A percentile compares a stretch with the other conserved stretches of the same genome.
phyloP scores from a whole-genome alignment of 1,140 invertebrate species.

The Calliopsis andreniformis region DNA sequence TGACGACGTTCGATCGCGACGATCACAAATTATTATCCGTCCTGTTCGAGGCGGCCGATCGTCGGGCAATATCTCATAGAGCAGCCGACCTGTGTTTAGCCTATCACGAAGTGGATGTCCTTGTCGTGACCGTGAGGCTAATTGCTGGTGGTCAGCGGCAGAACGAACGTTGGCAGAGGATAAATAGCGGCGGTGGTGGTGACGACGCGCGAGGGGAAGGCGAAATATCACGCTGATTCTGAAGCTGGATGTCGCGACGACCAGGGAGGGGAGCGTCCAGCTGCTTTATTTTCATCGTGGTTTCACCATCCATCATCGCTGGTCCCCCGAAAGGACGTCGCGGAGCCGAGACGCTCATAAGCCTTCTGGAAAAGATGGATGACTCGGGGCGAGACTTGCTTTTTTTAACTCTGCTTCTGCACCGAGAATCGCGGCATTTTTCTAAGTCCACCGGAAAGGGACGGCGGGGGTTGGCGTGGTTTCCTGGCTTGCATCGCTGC shows the following conservation, averaged over 20 bases:
- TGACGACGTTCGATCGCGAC: conserved; percentile 47
- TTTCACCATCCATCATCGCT: conserved; percentile 65
- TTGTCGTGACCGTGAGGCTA: conserved; percentile 76
- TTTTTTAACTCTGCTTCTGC: conserved; percentile 47
- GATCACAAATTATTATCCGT: conserved; percentile 75
- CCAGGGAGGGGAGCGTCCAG: not conserved
- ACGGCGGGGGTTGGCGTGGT: no score
- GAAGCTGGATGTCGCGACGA: conserved; percentile 57
- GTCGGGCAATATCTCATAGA: conserved; percentile 70
- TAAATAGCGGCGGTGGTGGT: conserved; percentile 53
- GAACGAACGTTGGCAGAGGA: conserved; percentile 51
- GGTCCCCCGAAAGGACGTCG: conserved; percentile 48
- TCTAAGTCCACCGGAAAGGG: not conserved
- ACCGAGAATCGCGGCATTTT: not conserved
- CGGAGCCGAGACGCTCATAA: conserved; percentile 36
- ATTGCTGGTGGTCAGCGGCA: conserved; percentile 72
- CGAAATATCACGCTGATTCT: conserved; percentile 61
- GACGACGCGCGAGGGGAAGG: conserved; percentile 38
- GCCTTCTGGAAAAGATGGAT: conserved; percentile 56
- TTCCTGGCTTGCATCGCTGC: no score
- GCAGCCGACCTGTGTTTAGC: conserved; percentile 73
- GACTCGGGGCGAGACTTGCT: conserved; percentile 34
- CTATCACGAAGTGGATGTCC: conserved; percentile 77
- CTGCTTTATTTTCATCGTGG: conserved; percentile 65
- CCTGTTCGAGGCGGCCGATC: conserved; percentile 51